Evolutionary conservation across 1,140 invertebrate genomes (phyloP).

Genomic region (Zaprionus inermis): DNA sequence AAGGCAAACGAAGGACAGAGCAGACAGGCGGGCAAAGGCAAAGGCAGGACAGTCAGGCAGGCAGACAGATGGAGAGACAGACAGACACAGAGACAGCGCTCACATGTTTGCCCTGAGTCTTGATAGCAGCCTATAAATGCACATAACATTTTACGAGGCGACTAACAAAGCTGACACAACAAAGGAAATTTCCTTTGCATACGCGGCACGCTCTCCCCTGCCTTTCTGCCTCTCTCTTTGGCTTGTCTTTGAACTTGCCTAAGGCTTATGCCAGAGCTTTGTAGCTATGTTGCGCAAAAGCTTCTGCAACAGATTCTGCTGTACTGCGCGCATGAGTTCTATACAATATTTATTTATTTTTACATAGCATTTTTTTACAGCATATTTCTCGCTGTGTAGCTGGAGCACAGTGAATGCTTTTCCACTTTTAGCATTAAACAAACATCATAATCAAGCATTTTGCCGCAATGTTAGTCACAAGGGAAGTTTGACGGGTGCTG

Average conservation of each 20-base stretch:
- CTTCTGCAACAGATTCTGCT: conserved; percentile 36
- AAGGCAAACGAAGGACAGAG: conserved; percentile 25
- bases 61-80: conserved; percentile 12
- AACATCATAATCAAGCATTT: conserved; percentile 79
- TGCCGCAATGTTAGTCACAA: conserved; percentile 55
- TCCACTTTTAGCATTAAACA: conserved; percentile 63
- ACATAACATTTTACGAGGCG: conserved; percentile 73
- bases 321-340: conserved; percentile 23
- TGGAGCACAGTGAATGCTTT: conserved; percentile 30
- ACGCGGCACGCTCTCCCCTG: not conserved
- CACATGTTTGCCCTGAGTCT: conserved; percentile 39
- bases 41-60: conserved; percentile 1
- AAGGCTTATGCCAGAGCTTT: conserved; percentile 29
- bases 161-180: conserved; percentile 31
- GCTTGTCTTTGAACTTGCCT: conserved; percentile 70
- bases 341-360: not conserved
- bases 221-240: not conserved
- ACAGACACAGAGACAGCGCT: not conserved
- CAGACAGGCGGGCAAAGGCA: not conserved
- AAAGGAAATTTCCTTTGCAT: conserved; percentile 32
- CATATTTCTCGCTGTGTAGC: conserved; percentile 44
- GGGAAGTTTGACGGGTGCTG: not conserved
- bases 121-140: conserved; percentile 56
- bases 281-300: conserved; percentile 12
- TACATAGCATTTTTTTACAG: no score